Evolutionary conservation across 1,140 invertebrate species (phyloP).

Genomic region (Hyles euphorbiae): DNA sequence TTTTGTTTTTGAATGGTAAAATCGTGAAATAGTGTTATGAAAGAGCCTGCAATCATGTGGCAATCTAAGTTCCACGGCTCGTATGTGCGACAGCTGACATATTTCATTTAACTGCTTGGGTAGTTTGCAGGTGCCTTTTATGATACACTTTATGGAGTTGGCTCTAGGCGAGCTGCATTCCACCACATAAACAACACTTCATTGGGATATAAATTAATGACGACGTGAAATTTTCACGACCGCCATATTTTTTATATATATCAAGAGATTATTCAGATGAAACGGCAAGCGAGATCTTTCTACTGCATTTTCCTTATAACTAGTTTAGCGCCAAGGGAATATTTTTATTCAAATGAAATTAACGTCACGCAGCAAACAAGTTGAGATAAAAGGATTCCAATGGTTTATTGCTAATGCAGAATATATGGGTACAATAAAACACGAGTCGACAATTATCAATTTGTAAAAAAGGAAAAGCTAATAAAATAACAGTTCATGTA

Average conservation of each 20-base stretch:
- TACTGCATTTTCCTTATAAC: too few relatives aligned
- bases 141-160: slow-evolving; percentile 25
- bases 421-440: too few relatives aligned
- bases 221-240: slow-evolving; percentile 21
- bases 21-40: too few relatives aligned
- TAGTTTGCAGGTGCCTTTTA: slow-evolving; percentile 29
- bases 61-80: too few relatives aligned
- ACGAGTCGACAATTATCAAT: too few relatives aligned
- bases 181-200: slow-evolving; percentile 27
- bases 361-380: not conserved
- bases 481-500: not conserved
- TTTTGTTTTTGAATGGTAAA: too few relatives aligned
- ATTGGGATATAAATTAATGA: slow-evolving; percentile 31
- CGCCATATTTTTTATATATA: not conserved
- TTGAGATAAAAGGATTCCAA: not conserved
- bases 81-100: too few relatives aligned
- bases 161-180: slow-evolving; percentile 16
- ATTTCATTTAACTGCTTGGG: slow-evolving; percentile 3
- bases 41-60: too few relatives aligned
- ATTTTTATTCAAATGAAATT: not conserved
- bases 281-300: too few relatives aligned
- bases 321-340: not conserved
- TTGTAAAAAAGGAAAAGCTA: not conserved
- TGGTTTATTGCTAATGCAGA: too few relatives aligned
- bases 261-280: too few relatives aligned